phyloP scores from a whole-genome alignment of 2,888 invertebrate species.

The Callimorpha dominula region DNA sequence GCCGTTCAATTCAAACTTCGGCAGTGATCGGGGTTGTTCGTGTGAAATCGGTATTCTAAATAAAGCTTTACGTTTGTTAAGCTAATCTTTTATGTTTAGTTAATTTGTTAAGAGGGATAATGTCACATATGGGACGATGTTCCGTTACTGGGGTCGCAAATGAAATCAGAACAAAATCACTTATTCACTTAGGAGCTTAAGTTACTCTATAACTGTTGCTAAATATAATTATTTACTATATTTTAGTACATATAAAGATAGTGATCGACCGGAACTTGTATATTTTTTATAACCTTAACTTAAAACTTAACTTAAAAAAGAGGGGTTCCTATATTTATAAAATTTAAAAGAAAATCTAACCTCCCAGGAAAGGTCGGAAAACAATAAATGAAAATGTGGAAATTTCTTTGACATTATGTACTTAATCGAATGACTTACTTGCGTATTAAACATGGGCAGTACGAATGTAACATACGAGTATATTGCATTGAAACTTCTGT shows the following conservation, averaged over 20 bases:
- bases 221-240: slow-evolving; percentile 2
- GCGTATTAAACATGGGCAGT: not conserved
- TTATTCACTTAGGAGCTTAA: slow-evolving; percentile 7
- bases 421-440: no score
- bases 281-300: not conserved
- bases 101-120: slow-evolving; percentile 22
- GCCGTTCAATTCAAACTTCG: slow-evolving; percentile 38
- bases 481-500: no score
- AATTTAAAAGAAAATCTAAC: not conserved
- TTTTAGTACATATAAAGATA: not conserved
- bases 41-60: slow-evolving; percentile 26
- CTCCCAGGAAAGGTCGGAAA: not conserved
- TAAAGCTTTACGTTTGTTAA: slow-evolving; percentile 39
- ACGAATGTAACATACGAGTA: not conserved
- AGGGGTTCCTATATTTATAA: no score
- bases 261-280: not conserved
- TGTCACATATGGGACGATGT: slow-evolving; percentile 15
- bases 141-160: not conserved
- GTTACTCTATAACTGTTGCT: not conserved
- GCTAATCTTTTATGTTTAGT: slow-evolving; percentile 39
- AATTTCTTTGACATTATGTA: no score
- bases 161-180: slow-evolving; percentile 9
- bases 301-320: no score
- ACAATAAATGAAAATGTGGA: not conserved
- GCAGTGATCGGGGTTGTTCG: slow-evolving; percentile 32